Evolutionary conservation across 2,113 vertebrate species (phyloP), one percentile per base, ranked within the genome.

Genomic region (Hepsetus odoe): DNA sequence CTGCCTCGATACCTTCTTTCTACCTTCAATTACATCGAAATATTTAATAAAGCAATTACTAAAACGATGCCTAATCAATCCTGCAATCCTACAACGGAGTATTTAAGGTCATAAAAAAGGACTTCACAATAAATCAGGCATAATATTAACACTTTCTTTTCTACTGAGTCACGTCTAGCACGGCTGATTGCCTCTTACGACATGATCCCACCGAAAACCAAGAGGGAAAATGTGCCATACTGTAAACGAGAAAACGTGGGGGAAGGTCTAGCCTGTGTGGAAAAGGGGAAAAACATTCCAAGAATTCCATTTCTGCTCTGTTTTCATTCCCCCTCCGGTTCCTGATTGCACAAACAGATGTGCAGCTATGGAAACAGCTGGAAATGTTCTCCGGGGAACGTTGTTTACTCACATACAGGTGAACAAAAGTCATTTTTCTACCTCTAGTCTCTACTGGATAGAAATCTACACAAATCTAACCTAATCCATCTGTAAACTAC

Each of bases 281-380:
- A 30, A 24, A n/a, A 26, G 35, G 65, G 46, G 68, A 55, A 55
- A 30, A 65, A 22, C 62, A 68, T 68, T 68, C 64, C 62, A 56
- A 64, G 24, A 73, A 55, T 9, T 30, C 28, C 18, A 46, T 22
- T 28, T 32, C 11, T 20, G 28, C 61, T 55, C 14, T 13, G 9
- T 7, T 22, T 33, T 18, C 16, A n/a, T n/a, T n/a, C n/a, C n/a
- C n/a, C n/a, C 38, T 22, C 65, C 13, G 13, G 33, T 67, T 40
- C 74, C n/a, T 67, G 62, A 66, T 38, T 32, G 51, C 20, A 68
- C 53, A 74, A 74, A 44, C 70, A 46, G 51, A 80, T 32, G 22
- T 73, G 56, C 72, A 44, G 12, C 5, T 16, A 32, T 26, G 13
- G 35, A 55, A 28, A 11, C 56, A 46, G 42, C 72, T 74, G 51